These are phyloP conservation scores for Eristalis arbustorum DNA, from an alignment of 2,888 invertebrate genomes.

Conservation along the genomic window DNA sequence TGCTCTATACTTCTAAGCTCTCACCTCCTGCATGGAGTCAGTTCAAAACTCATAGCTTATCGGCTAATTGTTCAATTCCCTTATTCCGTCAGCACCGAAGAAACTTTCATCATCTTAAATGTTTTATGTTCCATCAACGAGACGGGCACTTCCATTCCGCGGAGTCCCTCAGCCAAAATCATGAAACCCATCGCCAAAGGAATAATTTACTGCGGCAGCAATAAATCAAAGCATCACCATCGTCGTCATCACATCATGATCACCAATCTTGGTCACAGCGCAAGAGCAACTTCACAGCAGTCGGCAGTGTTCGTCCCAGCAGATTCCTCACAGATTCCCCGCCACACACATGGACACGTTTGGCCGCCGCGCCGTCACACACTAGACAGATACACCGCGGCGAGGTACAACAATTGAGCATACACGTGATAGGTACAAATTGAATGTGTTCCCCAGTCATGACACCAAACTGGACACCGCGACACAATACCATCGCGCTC, in stretches of 20 bases:
- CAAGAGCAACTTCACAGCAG: background rate
- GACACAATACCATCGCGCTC: slow-evolving; percentile 36
- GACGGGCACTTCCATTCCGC: background rate
- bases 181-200: slow-evolving; percentile 51
- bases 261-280: slow-evolving; percentile 43
- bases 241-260: slow-evolving; percentile 29
- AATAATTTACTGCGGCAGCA: slow-evolving; percentile 59
- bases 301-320: background rate
- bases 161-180: slow-evolving; percentile 47
- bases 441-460: slow-evolving; percentile 62
- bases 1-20: too few relatives aligned
- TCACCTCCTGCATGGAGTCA: background rate
- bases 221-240: slow-evolving; percentile 69
- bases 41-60: background rate
- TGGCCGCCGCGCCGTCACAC: slow-evolving; percentile 17
- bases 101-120: background rate
- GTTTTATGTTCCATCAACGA: background rate
- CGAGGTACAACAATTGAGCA: slow-evolving; percentile 56
- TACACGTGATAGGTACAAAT: slow-evolving; percentile 70
- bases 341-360: slow-evolving; percentile 5
- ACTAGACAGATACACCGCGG: slow-evolving; percentile 21
- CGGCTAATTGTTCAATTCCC: background rate
- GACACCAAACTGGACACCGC: slow-evolving; percentile 61
- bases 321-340: background rate
- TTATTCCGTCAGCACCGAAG: background rate